Base-by-base conservation (phyloP, 2,888 invertebrate genomes). In the Conomelus anceps region DNA sequence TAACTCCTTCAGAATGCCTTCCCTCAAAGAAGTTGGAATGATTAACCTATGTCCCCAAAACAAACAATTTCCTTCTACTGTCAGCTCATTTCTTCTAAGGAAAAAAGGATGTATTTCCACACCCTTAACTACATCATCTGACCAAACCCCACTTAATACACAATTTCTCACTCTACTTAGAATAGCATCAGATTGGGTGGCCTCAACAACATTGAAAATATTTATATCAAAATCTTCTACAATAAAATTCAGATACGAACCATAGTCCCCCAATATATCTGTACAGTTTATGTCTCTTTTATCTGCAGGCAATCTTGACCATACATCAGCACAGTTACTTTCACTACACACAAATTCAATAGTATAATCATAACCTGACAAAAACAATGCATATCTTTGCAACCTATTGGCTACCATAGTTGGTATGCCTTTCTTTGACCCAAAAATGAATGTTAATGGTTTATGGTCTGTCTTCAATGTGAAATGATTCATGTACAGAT, bases 21-120 rank as follows among this genome's bases (percentile, higher is more conserved):
- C 13, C 85, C 90, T 88, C 22, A 91, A 91, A 11, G 22, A 89
- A 23, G 90, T n/a, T 7, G 92, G 92, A 89, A 92, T 91, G 0
- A 92, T 89, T 7, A 92, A 90, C 85, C 92, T 89, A 84, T 92
- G 90, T 13, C 91, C 91, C 91, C 91, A 91, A 84, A 92, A 29
- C 20, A 90, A 11, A 1, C 88, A 22, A 22, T 89, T 90, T 22
- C 85, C 84, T 23, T 90, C 89, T 9, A 89, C 41, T 22, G 63
- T 23, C 22, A 91, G 26, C 24, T 91, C 89, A 9, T 41, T 13
- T 63, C 89, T 89, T n/a, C 89, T 88, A 26, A 13, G 23, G 23
- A 88, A 89, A 88, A 41, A 90, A 3, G 89, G 34, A 20, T 23
- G 84, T 20, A 89, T 84, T 22, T 41, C 23, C 17, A n/a, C 89